These are phyloP conservation scores for Ochotona princeps DNA, from an alignment of 2,113 vertebrate genomes.

Conservation along the genomic window DNA sequence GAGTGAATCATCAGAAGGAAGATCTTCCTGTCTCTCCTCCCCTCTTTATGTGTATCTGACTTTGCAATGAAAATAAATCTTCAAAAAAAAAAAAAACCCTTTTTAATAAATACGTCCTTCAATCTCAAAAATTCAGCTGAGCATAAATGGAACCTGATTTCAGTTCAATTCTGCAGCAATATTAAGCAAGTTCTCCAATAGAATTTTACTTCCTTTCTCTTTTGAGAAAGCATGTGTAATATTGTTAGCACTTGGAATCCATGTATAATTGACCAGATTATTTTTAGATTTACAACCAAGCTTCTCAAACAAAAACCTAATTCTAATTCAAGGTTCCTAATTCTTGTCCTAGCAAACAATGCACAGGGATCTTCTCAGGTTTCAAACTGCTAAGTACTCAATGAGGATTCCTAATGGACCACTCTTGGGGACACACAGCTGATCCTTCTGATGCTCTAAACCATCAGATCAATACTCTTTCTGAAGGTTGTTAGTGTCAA, in stretches of 20 bases:
- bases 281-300: neutral
- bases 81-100: neutral
- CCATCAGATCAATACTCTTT: neutral
- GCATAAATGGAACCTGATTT: neutral
- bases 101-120: neutral
- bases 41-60: no score
- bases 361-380: neutral
- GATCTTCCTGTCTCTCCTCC: no score
- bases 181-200: neutral
- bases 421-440: neutral
- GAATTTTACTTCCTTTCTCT: neutral
- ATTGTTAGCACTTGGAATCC: neutral
- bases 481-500: constrained; percentile 17
- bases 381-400: constrained; percentile 48
- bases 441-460: neutral
- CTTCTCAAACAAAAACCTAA: constrained; percentile 39
- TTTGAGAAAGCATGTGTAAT: neutral
- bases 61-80: no score
- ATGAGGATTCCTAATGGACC: constrained; percentile 37
- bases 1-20: no score
- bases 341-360: constrained; percentile 4
- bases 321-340: constrained; percentile 25
- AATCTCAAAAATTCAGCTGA: neutral
- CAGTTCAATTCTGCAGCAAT: neutral
- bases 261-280: neutral